A percentile compares a stretch with the other conserved stretches of the same genome.
phyloP scores from a whole-genome alignment of 2,797 vertebrate genomes.

The Anomalospiza imberbis region DNA sequence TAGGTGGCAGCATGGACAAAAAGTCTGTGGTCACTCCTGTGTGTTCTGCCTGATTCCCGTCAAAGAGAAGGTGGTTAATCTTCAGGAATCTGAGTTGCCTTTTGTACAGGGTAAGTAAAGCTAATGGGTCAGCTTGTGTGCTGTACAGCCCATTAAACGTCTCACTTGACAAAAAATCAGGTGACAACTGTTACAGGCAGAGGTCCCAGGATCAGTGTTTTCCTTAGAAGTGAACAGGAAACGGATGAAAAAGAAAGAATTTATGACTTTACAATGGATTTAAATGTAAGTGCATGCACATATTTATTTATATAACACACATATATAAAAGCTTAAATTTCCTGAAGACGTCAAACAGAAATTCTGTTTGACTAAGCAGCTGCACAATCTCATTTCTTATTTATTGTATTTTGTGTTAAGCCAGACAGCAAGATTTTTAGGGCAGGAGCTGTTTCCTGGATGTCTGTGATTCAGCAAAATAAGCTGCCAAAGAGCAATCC shows the following conservation, averaged over 20 bases:
- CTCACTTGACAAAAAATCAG: slow-evolving; percentile 2
- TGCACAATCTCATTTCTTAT: slow-evolving; percentile 12
- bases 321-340: slow-evolving; percentile 8
- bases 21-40: not conserved
- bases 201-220: not conserved
- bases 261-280: slow-evolving; percentile 3
- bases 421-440: not conserved
- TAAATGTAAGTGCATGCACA: not conserved
- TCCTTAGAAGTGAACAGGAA: slow-evolving; percentile 19
- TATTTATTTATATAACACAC: not conserved
- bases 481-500: not conserved
- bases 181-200: not conserved
- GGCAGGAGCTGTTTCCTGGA: not conserved
- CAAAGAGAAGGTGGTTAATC: not conserved
- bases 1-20: not conserved
- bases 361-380: slow-evolving; percentile 11
- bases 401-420: not conserved
- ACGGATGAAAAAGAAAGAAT: not conserved
- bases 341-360: slow-evolving; percentile 24
- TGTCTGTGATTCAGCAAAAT: slow-evolving; percentile 1
- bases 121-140: not conserved
- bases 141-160: not conserved
- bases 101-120: not conserved
- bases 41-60: not conserved
- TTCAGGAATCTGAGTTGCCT: not conserved